A percentile compares a stretch with the other conserved stretches of the same genome.
These are phyloP conservation scores for Pachypanchax playfairii DNA, from an alignment of 2,113 vertebrate genomes.

Conservation along the genomic window DNA sequence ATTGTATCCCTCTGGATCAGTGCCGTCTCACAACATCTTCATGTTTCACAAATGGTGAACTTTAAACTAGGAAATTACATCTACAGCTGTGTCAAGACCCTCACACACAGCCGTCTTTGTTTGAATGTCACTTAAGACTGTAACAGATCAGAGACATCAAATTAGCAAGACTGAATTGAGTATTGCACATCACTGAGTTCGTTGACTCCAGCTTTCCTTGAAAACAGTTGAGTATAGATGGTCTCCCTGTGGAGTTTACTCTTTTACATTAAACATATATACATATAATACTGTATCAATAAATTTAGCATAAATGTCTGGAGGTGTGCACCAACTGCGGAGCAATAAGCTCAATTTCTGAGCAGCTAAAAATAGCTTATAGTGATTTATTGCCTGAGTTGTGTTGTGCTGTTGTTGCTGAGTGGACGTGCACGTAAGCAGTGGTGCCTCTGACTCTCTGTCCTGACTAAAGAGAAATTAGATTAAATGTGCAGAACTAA, in stretches of 20 bases:
- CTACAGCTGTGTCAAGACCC: constrained; percentile 40
- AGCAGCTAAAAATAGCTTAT: constrained; percentile 1
- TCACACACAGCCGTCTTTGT: constrained; percentile 61
- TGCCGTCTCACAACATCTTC: constrained; percentile 59
- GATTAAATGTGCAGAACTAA: constrained; percentile 50
- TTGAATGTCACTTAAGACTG: constrained; percentile 46
- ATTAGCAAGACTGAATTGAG: not conserved
- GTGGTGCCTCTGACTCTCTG: constrained; percentile 7
- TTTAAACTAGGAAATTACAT: constrained; percentile 66
- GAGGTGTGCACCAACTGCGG: not conserved
- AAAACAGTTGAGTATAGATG: not conserved
- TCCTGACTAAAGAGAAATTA: constrained; percentile 42
- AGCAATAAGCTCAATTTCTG: not conserved
- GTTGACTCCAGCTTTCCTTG: too few relatives aligned
- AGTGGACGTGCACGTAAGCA: constrained; percentile 3
- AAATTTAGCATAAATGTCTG: not conserved
- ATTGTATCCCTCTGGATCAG: constrained; percentile 53
- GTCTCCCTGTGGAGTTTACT: not conserved
- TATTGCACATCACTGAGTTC: not conserved
- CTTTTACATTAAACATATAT: too few relatives aligned
- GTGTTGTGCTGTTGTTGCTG: constrained; percentile 5
- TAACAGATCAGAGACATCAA: constrained; percentile 25
- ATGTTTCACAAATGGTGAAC: constrained; percentile 66
- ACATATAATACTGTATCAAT: too few relatives aligned
- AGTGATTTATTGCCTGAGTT: constrained; percentile 2